Base-by-base conservation (phyloP, 2,888 invertebrate species). In the Crepidodera aurea region DNA sequence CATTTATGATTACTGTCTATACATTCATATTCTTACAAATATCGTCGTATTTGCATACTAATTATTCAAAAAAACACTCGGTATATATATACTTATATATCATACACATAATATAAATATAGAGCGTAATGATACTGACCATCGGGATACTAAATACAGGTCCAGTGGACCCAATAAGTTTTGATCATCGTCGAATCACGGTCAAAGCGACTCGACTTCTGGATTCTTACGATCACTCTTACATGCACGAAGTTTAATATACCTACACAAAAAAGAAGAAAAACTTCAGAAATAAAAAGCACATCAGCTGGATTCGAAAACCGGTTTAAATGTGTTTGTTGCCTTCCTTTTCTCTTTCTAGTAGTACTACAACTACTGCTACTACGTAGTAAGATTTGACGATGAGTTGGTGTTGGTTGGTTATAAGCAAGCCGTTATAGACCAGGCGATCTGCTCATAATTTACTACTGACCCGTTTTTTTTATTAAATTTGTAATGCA, bases 281-380 rank as follows among this genome's bases (percentile, higher is more conserved):
- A 77, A 77, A 74, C 71, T 73, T 73, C 72, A 74, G 75, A 78
- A 78, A 78, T 77, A 77, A 78, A 79, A 80, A 78, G 78, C 77
- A 77, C 79, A 81, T 80, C 81, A 80, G 79, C 79, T 80, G 79
- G 75, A 79, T 78, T 75, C 75, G 75, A 76, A 75, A 80, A 81
- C 79, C 80, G 78, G 81, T 79, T 80, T 69, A 57, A 66, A 63
- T 62, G 58, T 75, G 74, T 73, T 73, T 75, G 74, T 73, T 73
- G 73, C 76, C 72, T 70, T 75, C 76, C 75, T 78, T 76, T 71
- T 77, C 77, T 76, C 69, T 73, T 75, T 74, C 71, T 76, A 76
- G 75, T 77, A 77, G 73, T 80, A 80, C 78, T 78, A 79, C 78
- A 78, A 79, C 78, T 78, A 78, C 78, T 79, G 76, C 78, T 79